A percentile compares a stretch with the other conserved stretches of the same genome.
Evolutionary conservation across 2,113 vertebrate genomes (phyloP).

Genomic region (Pollachius pollachius): DNA sequence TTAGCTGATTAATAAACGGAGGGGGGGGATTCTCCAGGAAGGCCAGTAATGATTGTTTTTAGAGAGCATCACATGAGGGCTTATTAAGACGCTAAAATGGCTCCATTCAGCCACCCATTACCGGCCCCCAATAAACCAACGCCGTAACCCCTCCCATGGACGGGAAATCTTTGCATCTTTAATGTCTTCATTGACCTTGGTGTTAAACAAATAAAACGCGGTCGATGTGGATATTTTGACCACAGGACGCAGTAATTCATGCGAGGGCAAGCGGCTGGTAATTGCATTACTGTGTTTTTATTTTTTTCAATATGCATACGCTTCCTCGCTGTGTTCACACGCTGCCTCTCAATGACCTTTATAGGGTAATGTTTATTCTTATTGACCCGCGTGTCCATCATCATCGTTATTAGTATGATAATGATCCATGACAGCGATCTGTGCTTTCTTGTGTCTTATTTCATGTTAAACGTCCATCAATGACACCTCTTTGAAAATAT

Average conservation of each 20-base stretch:
- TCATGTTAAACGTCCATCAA: too few relatives aligned
- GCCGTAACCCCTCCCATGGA: conserved; percentile 52
- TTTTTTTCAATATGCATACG: background rate
- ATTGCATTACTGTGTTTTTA: conserved; percentile 9
- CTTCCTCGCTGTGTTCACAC: too few relatives aligned
- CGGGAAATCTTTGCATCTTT: conserved; percentile 44
- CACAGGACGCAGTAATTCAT: conserved; percentile 11
- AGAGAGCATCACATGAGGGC: conserved; percentile 71
- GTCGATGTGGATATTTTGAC: conserved; percentile 12
- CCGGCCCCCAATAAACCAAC: conserved; percentile 52
- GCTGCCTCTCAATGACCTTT: too few relatives aligned
- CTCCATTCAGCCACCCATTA: conserved; percentile 69
- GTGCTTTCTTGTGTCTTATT: too few relatives aligned
- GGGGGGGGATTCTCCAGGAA: conserved; percentile 49
- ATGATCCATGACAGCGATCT: too few relatives aligned
- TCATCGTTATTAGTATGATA: too few relatives aligned
- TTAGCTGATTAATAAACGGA: conserved; percentile 82
- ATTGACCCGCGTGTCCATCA: too few relatives aligned
- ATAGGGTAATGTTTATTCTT: too few relatives aligned
- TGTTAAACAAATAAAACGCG: conserved; percentile 41
- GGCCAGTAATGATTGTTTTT: conserved; percentile 76
- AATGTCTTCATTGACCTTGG: conserved; percentile 58
- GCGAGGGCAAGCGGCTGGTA: background rate
- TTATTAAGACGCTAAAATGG: conserved; percentile 72
- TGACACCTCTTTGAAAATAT: too few relatives aligned